A percentile compares a stretch with the other conserved stretches of the same genome.
These are phyloP conservation scores for Polyergus mexicanus DNA, from an alignment of 1,140 invertebrate species.

Conservation along the genomic window DNA sequence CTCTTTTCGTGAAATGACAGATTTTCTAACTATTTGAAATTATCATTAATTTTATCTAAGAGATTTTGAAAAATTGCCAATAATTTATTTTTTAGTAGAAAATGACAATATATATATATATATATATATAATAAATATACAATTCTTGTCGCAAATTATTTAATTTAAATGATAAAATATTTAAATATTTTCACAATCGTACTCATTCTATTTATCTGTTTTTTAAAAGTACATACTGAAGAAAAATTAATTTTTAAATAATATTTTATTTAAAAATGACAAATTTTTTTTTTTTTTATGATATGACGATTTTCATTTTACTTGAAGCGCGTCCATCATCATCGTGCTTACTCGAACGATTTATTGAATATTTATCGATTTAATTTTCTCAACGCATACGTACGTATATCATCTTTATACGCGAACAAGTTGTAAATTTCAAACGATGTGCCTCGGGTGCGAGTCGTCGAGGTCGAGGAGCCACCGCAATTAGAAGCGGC, in stretches of 20 bases:
- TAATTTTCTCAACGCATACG: slow-evolving; percentile 3
- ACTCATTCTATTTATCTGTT: too few relatives aligned
- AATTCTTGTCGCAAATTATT: too few relatives aligned
- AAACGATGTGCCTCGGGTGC: neutral
- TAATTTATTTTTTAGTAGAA: neutral
- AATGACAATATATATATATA: neutral
- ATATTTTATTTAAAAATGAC: too few relatives aligned
- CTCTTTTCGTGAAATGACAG: neutral
- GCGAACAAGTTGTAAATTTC: neutral
- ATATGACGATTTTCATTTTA: too few relatives aligned
- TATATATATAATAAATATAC: too few relatives aligned
- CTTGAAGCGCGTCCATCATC: too few relatives aligned
- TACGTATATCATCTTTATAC: neutral
- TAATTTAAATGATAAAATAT: too few relatives aligned
- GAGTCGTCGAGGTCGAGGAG: slow-evolving; percentile 48
- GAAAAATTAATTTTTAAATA: too few relatives aligned
- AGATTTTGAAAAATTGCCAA: neutral
- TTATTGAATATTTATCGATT: neutral
- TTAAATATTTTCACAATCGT: too few relatives aligned
- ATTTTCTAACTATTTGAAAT: neutral
- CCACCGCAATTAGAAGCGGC: slow-evolving; percentile 59
- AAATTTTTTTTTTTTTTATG: too few relatives aligned
- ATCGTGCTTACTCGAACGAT: neutral
- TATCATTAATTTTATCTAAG: neutral
- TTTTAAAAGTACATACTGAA: too few relatives aligned